Evolutionary conservation across 2,113 vertebrate species (phyloP).

Genomic region (Arizona elegans): DNA sequence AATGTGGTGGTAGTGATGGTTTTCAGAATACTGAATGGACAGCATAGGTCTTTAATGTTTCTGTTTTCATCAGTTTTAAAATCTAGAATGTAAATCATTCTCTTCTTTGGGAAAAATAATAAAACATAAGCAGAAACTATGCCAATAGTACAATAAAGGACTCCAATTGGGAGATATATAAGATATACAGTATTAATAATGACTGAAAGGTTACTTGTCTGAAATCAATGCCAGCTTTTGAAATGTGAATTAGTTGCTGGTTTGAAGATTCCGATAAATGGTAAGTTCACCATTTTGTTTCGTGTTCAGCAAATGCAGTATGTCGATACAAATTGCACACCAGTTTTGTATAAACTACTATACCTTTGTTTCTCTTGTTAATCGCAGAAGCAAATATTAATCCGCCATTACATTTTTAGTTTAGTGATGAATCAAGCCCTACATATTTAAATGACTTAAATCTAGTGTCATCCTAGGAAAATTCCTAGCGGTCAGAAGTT

Average conservation of each 20-base stretch:
- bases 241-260: background rate
- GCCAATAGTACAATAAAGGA: background rate
- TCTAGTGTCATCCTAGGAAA: background rate
- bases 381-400: background rate
- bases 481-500: fast-evolving
- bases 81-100: background rate
- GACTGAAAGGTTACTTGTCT: background rate
- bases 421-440: background rate
- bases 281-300: background rate
- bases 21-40: background rate
- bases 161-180: background rate
- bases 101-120: background rate
- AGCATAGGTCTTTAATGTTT: background rate
- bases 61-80: background rate
- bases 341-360: background rate
- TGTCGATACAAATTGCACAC: background rate
- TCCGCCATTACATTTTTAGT: background rate
- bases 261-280: background rate
- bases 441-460: background rate
- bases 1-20: background rate
- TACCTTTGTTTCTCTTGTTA: background rate
- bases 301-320: background rate
- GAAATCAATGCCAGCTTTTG: background rate
- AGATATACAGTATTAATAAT: background rate
- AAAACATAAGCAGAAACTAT: background rate